These are phyloP conservation scores for Distichodus sexfasciatus DNA, from an alignment of 2,797 vertebrate genomes.

Conservation along the genomic window DNA sequence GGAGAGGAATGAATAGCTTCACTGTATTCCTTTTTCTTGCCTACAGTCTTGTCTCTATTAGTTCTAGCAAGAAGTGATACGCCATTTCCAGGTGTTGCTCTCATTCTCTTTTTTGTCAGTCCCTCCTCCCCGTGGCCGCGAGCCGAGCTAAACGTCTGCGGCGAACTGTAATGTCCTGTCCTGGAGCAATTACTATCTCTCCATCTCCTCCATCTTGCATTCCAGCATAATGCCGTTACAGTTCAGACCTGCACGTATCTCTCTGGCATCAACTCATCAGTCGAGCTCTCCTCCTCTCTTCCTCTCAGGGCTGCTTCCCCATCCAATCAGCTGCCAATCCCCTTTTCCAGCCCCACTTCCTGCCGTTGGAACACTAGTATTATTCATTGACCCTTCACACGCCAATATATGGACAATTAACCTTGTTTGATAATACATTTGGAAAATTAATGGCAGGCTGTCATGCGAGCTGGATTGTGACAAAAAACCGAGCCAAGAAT, in stretches of 20 bases:
- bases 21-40: slow-evolving; percentile 28
- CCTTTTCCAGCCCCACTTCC: slow-evolving; percentile 1
- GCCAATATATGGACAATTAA: slow-evolving; percentile 84
- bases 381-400: slow-evolving; percentile 77
- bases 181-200: neutral
- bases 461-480: slow-evolving; percentile 50
- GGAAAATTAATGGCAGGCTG: slow-evolving; percentile 59
- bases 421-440: slow-evolving; percentile 77
- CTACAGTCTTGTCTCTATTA: slow-evolving; percentile 31
- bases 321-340: neutral
- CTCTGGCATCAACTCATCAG: neutral
- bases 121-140: neutral
- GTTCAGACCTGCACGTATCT: neutral
- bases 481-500: no score
- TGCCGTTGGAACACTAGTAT: slow-evolving; percentile 54
- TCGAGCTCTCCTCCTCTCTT: neutral
- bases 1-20: slow-evolving; percentile 52
- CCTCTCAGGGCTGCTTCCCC: neutral
- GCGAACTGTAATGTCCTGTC: neutral
- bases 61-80: neutral
- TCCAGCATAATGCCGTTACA: slow-evolving; percentile 8
- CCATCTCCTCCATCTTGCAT: neutral
- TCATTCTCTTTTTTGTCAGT: neutral
- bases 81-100: neutral
- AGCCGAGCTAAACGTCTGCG: neutral